Evolutionary conservation across 2,113 vertebrate species (phyloP).

Genomic region (Bucco capensis): DNA sequence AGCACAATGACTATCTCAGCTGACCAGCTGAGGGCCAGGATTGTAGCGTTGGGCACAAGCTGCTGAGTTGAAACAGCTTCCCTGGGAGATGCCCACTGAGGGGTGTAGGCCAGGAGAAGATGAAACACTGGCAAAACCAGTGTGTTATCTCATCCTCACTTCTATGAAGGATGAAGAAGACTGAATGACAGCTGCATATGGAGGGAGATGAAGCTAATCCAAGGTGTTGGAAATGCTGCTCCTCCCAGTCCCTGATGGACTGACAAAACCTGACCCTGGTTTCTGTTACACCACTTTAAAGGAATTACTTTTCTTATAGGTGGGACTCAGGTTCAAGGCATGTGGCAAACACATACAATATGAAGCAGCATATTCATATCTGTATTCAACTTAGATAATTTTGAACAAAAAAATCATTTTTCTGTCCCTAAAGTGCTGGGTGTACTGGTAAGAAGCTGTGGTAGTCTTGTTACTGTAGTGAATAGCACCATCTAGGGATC

Average conservation of each 20-base stretch:
- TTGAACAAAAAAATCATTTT: not conserved
- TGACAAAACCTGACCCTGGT: not conserved
- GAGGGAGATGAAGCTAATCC: not conserved
- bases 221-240: not conserved
- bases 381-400: not conserved
- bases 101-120: not conserved
- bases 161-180: not conserved
- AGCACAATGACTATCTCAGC: not conserved
- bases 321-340: not conserved
- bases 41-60: not conserved
- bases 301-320: not conserved
- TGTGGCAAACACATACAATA: not conserved
- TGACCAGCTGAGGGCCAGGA: not conserved
- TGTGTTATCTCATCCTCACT: not conserved
- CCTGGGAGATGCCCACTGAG: not conserved
- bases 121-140: not conserved
- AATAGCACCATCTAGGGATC: constrained; percentile 59
- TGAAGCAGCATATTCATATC: not conserved
- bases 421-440: not conserved
- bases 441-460: not conserved
- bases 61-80: not conserved
- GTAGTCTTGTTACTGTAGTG: not conserved
- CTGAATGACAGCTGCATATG: not conserved
- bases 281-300: not conserved
- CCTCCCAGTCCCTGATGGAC: not conserved